Conservation (phyloP, 2,113 vertebrate species). For the Campylorhamphus procurvoides region DNA sequence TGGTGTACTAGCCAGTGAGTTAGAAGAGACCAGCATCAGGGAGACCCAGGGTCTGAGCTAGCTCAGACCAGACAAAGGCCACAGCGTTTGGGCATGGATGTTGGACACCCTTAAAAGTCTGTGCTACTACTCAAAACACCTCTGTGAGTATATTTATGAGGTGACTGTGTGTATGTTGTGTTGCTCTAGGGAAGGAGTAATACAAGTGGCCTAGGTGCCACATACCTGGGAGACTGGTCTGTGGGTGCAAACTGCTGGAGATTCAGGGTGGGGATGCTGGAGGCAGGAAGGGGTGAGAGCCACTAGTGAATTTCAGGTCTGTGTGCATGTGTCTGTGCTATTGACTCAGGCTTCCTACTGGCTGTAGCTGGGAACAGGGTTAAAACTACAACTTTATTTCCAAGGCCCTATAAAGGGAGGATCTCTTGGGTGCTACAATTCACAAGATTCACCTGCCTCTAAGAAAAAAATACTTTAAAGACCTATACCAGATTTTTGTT, state of each 20-base stretch:
- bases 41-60: background rate
- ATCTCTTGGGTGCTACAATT: background rate
- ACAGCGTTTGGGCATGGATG: background rate
- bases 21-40: background rate
- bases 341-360: background rate
- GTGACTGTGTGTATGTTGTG: background rate
- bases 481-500: background rate
- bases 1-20: background rate
- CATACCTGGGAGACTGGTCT: background rate
- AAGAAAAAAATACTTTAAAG: background rate
- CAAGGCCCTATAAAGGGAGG: background rate
- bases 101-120: background rate
- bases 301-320: background rate
- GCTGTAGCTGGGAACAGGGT: background rate
- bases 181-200: background rate
- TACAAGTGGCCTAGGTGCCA: background rate
- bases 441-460: background rate
- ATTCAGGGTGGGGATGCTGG: background rate
- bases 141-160: background rate
- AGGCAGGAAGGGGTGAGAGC: accelerated
- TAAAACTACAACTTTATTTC: background rate
- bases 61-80: background rate
- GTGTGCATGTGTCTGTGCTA: background rate
- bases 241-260: background rate
- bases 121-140: background rate